Conservation (phyloP, 2,797 vertebrate species). For the Clarias platycephalus region DNA sequence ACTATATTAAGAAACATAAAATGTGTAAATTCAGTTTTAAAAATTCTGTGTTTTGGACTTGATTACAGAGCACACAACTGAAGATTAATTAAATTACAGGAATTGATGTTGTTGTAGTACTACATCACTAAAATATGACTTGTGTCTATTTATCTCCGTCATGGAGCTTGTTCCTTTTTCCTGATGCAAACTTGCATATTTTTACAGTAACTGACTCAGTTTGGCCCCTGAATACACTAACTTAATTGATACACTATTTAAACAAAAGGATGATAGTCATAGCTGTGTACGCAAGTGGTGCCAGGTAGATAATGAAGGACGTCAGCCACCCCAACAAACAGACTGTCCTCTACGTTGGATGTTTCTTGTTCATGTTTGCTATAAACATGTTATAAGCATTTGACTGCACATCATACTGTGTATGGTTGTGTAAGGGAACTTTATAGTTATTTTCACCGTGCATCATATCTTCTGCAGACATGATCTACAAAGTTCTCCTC, state of each 20-base stretch:
- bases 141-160: neutral
- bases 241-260: neutral
- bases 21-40: neutral
- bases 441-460: neutral
- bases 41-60: neutral
- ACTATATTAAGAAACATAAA: neutral
- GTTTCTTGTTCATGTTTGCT: too few relatives aligned
- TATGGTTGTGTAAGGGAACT: neutral
- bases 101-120: neutral
- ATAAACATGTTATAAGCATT: too few relatives aligned
- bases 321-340: too few relatives aligned
- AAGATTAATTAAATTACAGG: neutral
- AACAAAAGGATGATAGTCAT: neutral
- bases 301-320: too few relatives aligned
- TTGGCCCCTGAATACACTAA: neutral
- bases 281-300: neutral
- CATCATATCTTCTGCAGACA: conserved; percentile 53
- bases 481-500: conserved; percentile 59
- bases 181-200: conserved; percentile 10
- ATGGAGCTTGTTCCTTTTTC: neutral
- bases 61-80: neutral
- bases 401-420: too few relatives aligned
- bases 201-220: neutral
- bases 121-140: neutral
- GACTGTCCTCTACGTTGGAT: too few relatives aligned